These are phyloP conservation scores for Trematomus bernacchii DNA, from an alignment of 2,797 vertebrate genomes.

Conservation along the genomic window DNA sequence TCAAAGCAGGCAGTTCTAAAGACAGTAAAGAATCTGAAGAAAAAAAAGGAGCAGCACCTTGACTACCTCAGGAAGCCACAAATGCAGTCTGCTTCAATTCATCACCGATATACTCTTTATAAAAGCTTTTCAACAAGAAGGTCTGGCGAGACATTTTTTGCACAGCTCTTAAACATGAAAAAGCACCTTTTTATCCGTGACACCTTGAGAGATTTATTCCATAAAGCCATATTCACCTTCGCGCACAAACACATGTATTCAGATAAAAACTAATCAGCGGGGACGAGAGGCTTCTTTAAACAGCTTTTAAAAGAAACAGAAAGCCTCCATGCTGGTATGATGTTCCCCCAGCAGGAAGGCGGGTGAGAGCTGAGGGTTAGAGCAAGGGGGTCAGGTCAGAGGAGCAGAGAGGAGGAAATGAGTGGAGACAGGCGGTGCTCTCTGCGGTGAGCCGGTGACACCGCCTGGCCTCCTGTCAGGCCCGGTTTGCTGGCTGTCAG, in stretches of 20 bases:
- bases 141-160: conserved; percentile 8
- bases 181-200: conserved; percentile 10
- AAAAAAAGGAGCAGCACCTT: conserved; percentile 1
- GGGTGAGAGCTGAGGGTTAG: conserved; percentile 38
- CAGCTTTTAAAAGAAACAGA: conserved; percentile 15
- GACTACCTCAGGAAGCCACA: not conserved
- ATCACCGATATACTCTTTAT: conserved; percentile 3
- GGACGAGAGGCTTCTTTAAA: conserved; percentile 20
- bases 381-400: conserved; percentile 58
- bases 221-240: conserved; percentile 13
- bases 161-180: conserved; percentile 15
- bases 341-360: conserved; percentile 49
- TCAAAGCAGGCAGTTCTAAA: not conserved
- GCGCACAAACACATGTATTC: conserved; percentile 11
- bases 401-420: conserved; percentile 73
- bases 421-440: conserved; percentile 77
- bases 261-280: conserved; percentile 20
- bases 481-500: conserved; percentile 76
- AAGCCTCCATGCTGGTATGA: conserved; percentile 39
- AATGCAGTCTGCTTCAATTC: not conserved
- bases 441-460: conserved; percentile 77
- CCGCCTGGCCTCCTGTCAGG: conserved; percentile 76
- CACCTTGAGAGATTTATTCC: conserved; percentile 20
- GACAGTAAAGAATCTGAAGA: conserved; percentile 19
- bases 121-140: conserved; percentile 17